Evolutionary conservation across 2,113 vertebrate genomes (phyloP).

Genomic region (Alectura lathami): DNA sequence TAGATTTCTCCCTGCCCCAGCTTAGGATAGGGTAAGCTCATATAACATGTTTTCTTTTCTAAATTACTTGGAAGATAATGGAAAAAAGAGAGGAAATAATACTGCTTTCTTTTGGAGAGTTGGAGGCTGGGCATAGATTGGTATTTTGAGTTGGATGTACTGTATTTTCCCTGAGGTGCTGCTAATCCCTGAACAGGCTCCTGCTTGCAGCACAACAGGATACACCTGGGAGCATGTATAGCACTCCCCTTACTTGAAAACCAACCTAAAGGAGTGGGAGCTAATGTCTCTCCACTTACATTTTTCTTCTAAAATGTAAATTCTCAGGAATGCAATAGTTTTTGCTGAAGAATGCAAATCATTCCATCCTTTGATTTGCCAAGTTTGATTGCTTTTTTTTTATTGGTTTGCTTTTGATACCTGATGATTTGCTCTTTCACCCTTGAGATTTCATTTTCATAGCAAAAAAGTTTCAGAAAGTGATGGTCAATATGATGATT

Average conservation of each 20-base stretch:
- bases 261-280: not conserved
- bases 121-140: not conserved
- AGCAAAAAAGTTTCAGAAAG: not conserved
- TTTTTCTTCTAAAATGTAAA: not conserved
- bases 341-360: not conserved
- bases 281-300: not conserved
- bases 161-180: not conserved
- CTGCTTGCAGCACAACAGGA: rapidly evolving
- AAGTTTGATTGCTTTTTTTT: not conserved
- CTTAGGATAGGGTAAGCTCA: not conserved
- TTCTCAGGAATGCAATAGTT: not conserved
- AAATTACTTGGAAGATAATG: not conserved
- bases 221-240: not conserved
- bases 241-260: not conserved
- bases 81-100: not conserved
- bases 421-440: not conserved
- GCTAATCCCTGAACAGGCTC: not conserved
- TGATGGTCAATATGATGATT: not conserved
- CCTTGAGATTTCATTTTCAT: not conserved
- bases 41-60: not conserved
- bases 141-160: not conserved
- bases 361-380: rapidly evolving
- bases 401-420: not conserved
- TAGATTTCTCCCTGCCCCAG: not conserved
- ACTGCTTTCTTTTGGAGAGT: not conserved